Base-by-base conservation (phyloP, 2,888 invertebrate species). In the Stegana nigrithorax region DNA sequence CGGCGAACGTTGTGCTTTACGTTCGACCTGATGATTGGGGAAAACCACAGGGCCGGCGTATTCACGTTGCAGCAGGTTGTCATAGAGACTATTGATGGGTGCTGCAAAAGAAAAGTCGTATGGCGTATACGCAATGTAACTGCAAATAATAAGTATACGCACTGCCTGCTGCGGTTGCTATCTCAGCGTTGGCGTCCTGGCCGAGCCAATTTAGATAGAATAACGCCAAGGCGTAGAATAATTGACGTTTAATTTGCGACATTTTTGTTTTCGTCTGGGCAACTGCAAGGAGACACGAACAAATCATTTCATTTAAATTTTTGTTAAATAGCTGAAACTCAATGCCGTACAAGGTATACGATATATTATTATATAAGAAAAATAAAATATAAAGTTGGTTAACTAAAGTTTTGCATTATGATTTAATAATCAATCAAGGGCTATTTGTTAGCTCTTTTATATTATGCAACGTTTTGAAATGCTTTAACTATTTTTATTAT, bases 1-100 rank as follows among this genome's bases (percentile, higher is more conserved):
- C 0, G 93, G 93, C 14, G 92, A 92, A 67, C 93, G 88, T 76
- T 92, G 91, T 4, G 92, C 91, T 84, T 93, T 93, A 81, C 93
- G 90, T 55, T 92, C 91, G 26, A 93, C 89, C 53, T 82, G 78
- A 83, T 93, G 92, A 8, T 89, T 89, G 45, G 88, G 85, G 64
- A 86, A 83, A n/a, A 83, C 77, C 26, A 84, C 74, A 3, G 85
- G 85, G 0, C 83, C 86, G 29, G 84, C 82, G 63, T 86, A 86
- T 73, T 86, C 86, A 17, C 85, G 80, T 70, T 86, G 86, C 36
- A 86, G 70, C 29, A 86, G 71, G 66, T 80, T 84, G 32, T 85
- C 83, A 60, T 86, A 86, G 3, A 86, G 70, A 62, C 78, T 81
- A 63, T 71, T 83, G 21, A 85, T 73, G 47, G 83, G 69, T 63